Evolutionary conservation across 35 echinoderm and acorn worm genomes (phyloP), one percentile per base, ranked within the genome.

Genomic region (Lytechinus variegatus): DNA sequence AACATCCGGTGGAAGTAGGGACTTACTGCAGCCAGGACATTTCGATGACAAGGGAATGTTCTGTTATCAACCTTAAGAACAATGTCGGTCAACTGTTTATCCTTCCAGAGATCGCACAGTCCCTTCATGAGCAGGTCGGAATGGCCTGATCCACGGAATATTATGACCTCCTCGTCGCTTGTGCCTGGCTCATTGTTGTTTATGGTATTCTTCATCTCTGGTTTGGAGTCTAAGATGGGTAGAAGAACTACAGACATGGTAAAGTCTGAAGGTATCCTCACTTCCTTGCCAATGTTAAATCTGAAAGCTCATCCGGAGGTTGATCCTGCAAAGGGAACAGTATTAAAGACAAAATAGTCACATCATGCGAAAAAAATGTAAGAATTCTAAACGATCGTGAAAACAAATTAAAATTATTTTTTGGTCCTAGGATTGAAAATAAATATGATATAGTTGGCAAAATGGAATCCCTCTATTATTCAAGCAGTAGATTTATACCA

Each of bases 1-100:
- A 97, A 96, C 97, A 97, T 97, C 24, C 94, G 89, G 56, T 93
- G 91, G 88, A 97, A 97, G 56, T 97, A 97, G 9, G 94, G 61
- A 91, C 97, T 97, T 14, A 96, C 94, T 27, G 97, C 91, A 8
- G 94, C 92, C 6, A 97, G 87, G 53, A 97, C 91, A 86, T 96
- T 96, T 13, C 97, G 53, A 91, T 97, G 97, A 66, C 97, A 97
- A 72, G 92, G 89, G 44, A 95, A 97, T 21, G 94, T 94, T 13
- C 29, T 87, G 54, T 94, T 94, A 1, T 61, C 97, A 12, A 96
- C 94, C 33, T 72, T 91, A 24, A 97, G 92, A 56, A 89, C 87
- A 58, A 97, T 71, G 86, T 97, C 96, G 24, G 95, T 95, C 54
- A 97, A 92, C 53, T 87, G 96, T 0, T 87, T 88, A 51, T 95